Evolutionary conservation across 2,888 invertebrate species (phyloP), one percentile per base, ranked within the genome.

Genomic region (Ophion obscuratus): DNA sequence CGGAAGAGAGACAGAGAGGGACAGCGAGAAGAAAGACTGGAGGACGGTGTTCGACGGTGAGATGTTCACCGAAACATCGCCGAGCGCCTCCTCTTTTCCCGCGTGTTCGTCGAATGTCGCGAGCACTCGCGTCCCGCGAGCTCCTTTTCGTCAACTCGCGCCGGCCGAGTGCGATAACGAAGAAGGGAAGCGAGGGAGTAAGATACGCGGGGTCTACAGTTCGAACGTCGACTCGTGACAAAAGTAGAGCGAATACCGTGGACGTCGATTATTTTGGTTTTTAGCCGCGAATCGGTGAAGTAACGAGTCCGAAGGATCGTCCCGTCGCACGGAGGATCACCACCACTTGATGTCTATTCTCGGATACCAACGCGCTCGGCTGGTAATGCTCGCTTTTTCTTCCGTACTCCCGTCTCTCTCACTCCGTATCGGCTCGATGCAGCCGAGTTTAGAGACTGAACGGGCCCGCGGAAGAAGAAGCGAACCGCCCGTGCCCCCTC

Each of bases 371-470:
- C 61, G 61, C 68, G 75, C 81, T 82, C 66, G 77, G 31, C 67
- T 47, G 59, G 76, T 59, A 53, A 17, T 83, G 53, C 24, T 24
- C n/a, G 61, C 17, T 20, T 68, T 14, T 81, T 71, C 64, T 36
- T 31, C 36, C 24, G 36, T 79, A 74, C 81, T n/a, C 59, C 75
- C 61, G 68, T 85, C 81, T 78, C 81, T 78, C 81, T 81, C 78
- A 57, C 77, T 83, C 80, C 73, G 92, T 90, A 91, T 90, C 90
- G 90, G 87, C 90, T 92, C 92, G 93, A 89, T 93, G 93, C 93
- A 93, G 91, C 87, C 90, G 91, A 92, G 91, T 92, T 92, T 92
- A 88, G 89, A 89, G 91, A 93, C 93, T 93, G 92, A 93, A 90
- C 91, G 89, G 89, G 87, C 89, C 44, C 86, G 88, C 88, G 82